Conservation (phyloP, 2,797 vertebrate genomes). For the Enoplosus armatus region DNA sequence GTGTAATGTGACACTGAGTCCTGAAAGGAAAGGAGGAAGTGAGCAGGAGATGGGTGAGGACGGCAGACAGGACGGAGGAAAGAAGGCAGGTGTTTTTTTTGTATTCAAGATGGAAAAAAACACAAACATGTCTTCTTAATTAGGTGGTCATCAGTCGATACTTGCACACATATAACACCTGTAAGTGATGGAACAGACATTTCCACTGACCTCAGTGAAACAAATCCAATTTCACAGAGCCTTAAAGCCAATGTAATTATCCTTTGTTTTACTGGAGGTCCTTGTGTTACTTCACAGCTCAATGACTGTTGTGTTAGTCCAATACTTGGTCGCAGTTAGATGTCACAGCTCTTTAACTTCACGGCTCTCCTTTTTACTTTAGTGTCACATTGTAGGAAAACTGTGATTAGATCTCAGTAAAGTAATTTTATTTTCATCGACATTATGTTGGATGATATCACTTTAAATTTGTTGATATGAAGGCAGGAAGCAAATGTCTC, state of each 20-base stretch:
- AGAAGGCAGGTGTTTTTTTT: not conserved
- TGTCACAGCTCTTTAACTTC: not conserved
- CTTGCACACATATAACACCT: constrained; percentile 24
- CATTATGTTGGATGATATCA: no score
- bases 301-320: constrained; percentile 8
- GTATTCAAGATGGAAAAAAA: not conserved
- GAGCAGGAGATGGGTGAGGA: not conserved
- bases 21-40: constrained; percentile 17
- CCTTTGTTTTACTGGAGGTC: not conserved
- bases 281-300: not conserved
- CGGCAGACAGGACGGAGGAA: not conserved
- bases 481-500: not conserved
- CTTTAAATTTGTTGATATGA: not conserved
- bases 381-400: not conserved
- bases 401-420: not conserved
- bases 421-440: constrained; percentile 9
- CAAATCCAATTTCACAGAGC: constrained; percentile 50
- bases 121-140: not conserved
- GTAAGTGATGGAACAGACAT: constrained; percentile 13
- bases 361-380: accelerated
- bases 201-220: constrained; percentile 32
- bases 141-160: not conserved
- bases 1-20: constrained; percentile 50
- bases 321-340: not conserved
- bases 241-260: constrained; percentile 20